Base-by-base conservation (phyloP, 2,113 vertebrate genomes). In the Spheniscus mendiculus region DNA sequence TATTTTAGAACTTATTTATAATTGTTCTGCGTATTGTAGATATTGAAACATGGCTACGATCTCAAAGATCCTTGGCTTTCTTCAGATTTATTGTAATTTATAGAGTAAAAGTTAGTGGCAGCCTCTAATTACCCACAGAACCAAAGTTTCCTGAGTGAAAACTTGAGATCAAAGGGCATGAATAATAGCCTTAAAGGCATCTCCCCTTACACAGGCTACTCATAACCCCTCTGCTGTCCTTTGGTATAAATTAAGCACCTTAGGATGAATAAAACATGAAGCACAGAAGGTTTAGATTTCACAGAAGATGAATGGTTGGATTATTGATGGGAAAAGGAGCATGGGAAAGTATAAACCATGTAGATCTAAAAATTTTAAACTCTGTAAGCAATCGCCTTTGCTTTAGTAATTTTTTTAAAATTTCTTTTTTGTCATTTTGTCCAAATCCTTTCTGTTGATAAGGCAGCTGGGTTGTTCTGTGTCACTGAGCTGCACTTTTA, bases 231-330 rank as follows among this genome's bases (percentile, higher is more conserved):
- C 52, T 71, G 95, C 87, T 96, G 89, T 95, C 87, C 65, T 96
- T 98, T 94, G 83, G 94, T 95, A 94, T 96, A 97, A 97, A 95
- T 97, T 97, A 97, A 83, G 96, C 91, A 98, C 90, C 90, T 98
- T 97, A 93, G 95, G 95, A 97, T 97, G 87, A 96, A 95, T 96
- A 97, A 96, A 97, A 96, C 90, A 97, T 96, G 76, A 97, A 96
- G 70, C 89, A 90, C 90, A 93, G 71, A 97, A 98, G 91, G 82
- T 94, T 96, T 97, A 94, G 83, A 76, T 97, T 98, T 97, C 84
- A 93, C 69, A 90, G 96, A 87, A 98, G 94, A 92, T 92, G 67
- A 96, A 85, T 95, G 47, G 92, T 84, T 97, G 82, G 93, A 59
- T 97, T 97, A 94, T 97, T 96, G 72, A 93, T 96, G 80, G 59